Evolutionary conservation across 1,140 invertebrate species (phyloP), one percentile per base, ranked within the genome.

Genomic region (Pararge aegeria): DNA sequence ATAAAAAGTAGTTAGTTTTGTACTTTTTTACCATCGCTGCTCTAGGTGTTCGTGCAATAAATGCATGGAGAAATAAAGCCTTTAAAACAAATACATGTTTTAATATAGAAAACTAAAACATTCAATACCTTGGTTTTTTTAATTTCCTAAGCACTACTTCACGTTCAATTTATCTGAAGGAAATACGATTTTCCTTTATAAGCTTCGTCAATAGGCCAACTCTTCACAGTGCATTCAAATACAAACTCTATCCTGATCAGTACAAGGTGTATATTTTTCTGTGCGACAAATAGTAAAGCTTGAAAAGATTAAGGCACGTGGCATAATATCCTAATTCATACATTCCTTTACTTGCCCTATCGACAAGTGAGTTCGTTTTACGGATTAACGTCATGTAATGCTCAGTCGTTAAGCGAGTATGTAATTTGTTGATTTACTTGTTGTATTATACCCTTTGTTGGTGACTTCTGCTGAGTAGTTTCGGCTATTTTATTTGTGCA

Each of bases 151-250:
- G 24, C 20, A 21, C 12, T 18, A 7, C 13, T 38, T 61, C n/a
- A n/a, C 20, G 37, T 61, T 61, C 51, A 29, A 49, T 49, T 18
- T 15, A 15, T 16, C 27, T 18, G 7, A 10, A 37, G 30, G 42
- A 61, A 61, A 60, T 54, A 48, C 15, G 51, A 60, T 61, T 40
- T 40, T 15, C 38, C 38, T 40, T 40, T 40, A 40, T 2, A 13
- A 49, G 15, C 13, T 27, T 13, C 21, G 46, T 49, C 46, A 49
- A 49, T 49, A 49, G 46, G 29, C 27, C 10, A 29, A 27, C 46
- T 49, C n/a, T n/a, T n/a, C n/a, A 15, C 9, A 34, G 21, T 27
- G 20, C 21, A 13, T 27, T 49, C 12, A 29, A 49, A 27, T 27
- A 49, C 13, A 5, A 16, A 15, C 38, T 34, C 30, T 34, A 34